Percentiles rank a stretch among this genome's conserved stretches.
These are phyloP conservation scores for Uria aalge DNA, from an alignment of 2,113 vertebrate genomes.

Conservation along the genomic window DNA sequence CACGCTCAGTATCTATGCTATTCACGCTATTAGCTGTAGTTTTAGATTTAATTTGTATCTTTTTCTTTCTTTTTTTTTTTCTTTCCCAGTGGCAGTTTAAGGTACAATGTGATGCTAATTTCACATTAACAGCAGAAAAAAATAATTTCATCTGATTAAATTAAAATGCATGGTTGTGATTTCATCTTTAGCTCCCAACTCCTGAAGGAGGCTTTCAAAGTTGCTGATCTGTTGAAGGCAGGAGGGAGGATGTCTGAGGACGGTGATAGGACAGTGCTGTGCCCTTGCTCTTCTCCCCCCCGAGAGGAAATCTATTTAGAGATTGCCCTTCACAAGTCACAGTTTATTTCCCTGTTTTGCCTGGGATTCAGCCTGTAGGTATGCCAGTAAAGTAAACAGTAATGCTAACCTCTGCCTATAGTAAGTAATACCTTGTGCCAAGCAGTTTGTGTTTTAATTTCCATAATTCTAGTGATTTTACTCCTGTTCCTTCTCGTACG, in stretches of 20 bases:
- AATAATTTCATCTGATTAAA: not conserved
- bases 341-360: fast-evolving
- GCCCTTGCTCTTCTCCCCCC: not conserved
- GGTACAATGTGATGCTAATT: not conserved
- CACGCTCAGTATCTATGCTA: not conserved
- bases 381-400: not conserved
- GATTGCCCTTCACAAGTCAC: not conserved
- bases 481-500: not conserved
- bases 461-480: not conserved
- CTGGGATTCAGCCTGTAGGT: not conserved
- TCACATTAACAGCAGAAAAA: not conserved
- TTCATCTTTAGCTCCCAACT: fast-evolving
- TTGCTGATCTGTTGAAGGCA: not conserved
- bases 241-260: not conserved
- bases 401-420: not conserved
- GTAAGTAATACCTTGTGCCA: not conserved
- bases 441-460: not conserved
- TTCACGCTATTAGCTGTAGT: not conserved
- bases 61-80: not conserved
- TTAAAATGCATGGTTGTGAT: not conserved
- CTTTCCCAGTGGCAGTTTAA: not conserved
- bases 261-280: not conserved
- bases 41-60: not conserved
- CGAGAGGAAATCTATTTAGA: not conserved
- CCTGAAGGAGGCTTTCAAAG: not conserved